Evolutionary conservation across 2,113 vertebrate species (phyloP), one percentile per base, ranked within the genome.

Genomic region (Pipra filicauda): DNA sequence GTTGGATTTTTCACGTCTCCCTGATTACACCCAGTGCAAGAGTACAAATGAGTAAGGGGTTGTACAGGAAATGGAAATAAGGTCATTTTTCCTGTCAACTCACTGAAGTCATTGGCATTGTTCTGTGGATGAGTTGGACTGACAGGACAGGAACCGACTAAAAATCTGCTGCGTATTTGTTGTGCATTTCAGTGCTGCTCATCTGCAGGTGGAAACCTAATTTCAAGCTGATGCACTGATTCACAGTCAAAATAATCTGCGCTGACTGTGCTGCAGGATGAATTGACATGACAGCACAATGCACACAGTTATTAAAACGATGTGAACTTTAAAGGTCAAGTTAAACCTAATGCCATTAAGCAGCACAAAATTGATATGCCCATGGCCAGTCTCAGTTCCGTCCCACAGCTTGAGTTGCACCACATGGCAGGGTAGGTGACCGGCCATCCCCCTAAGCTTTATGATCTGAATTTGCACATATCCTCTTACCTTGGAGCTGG

Each of bases 51-150:
- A 89, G 89, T 74, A 76, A 93, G 72, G 65, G 16, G 62, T 89
- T 82, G 66, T 89, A 76, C 49, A 70, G 94, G 94, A 93, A 95
- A 82, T 91, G 91, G 94, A 93, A 93, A 95, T 86, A 95, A 82
- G 66, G 64, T 93, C 67, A 91, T 95, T 95, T 81, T 95, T 97
- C 92, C 90, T 91, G 86, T 81, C 81, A 94, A 2, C 37, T 91
- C 57, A 30, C 57, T 92, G 78, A 64, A 95, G 88, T 84, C 80
- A 77, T 23, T 89, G 76, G 51, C 61, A 78, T 85, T 95, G 85
- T 96, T 88, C 52, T 88, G 82, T 77, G 83, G 79, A 91, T 86
- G 85, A 95, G 46, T 11, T 58, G 92, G 33, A 57, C 58, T 72
- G 79, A 93, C 21, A 95, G 83, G 66, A 93, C 73, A 95, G 74